Base-by-base conservation (phyloP, 2,797 vertebrate genomes). In the Enoplosus armatus region DNA sequence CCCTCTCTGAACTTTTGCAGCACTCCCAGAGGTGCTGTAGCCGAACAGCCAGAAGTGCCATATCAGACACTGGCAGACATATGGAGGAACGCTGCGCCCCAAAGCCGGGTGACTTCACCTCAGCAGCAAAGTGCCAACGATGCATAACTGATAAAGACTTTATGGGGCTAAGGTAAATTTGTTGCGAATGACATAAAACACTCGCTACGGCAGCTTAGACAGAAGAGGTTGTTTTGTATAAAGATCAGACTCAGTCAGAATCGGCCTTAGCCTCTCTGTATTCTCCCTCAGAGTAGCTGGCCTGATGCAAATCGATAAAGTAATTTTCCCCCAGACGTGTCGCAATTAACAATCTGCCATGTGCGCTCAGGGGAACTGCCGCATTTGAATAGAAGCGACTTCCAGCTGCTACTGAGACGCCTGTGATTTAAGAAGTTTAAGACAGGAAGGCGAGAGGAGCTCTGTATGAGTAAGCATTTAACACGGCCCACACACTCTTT, bases 241-340 rank as follows among this genome's bases (percentile, higher is more conserved):
- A 79, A 87, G 58, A 71, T 80, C 75, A 45, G 41, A 67, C 45
- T 85, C 75, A 15, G 77, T 81, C 70, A 84, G 43, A 75, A 78
- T 68, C 8, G 11, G 58, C 48, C 62, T 55, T 59, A 24, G 51
- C 80, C 33, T 68, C 75, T 86, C 64, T 79, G 85, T 72, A 76
- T 88, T 91, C 87, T 70, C 75, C 8, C 75, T 72, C 72, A 12
- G 65, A 90, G 80, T 55, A 41, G 64, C 74, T 10, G n/a, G 67
- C 77, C 69, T 67, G 85, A 92, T 91, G 88, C 88, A 90, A 93
- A 95, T 94, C 91, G 45, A 93, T 93, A 93, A 92, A 94, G 90
- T 93, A 88, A 92, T 93, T 94, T 92, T 91, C 87, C 80, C 80
- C 77, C 85, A 90, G 89, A 90, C 86, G 85, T 84, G 80, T 90